Percentiles rank a stretch among this genome's conserved stretches.
These are phyloP conservation scores for Natator depressus DNA, from an alignment of 2,113 vertebrate species.

Conservation along the genomic window DNA sequence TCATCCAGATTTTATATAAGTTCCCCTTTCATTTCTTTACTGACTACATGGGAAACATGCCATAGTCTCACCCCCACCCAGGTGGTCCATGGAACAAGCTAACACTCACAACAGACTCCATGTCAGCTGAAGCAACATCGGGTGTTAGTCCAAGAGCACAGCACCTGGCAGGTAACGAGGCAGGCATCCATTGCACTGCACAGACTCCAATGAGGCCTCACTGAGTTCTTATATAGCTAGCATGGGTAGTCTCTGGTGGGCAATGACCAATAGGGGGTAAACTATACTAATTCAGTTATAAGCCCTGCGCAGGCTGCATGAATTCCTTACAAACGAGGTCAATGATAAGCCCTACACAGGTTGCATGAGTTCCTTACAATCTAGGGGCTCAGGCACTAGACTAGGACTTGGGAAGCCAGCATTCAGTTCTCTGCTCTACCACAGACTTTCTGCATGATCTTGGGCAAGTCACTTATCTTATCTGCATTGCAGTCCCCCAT, in stretches of 20 bases:
- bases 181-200: not conserved
- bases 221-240: not conserved
- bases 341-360: not conserved
- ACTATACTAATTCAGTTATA: not conserved
- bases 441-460: not conserved
- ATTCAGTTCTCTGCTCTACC: not conserved
- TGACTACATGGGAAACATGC: not conserved
- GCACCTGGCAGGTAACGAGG: not conserved
- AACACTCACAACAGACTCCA: not conserved
- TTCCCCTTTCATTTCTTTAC: conserved; percentile 35
- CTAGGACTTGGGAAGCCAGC: not conserved
- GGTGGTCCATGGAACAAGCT: not conserved
- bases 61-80: accelerated
- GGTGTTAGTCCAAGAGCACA: not conserved
- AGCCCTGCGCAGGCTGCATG: not conserved
- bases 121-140: not conserved
- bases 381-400: not conserved
- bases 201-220: not conserved
- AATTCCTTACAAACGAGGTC: not conserved
- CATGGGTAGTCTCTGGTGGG: not conserved
- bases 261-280: not conserved
- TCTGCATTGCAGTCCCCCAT: not conserved
- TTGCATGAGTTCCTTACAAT: not conserved
- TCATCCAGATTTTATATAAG: not conserved
- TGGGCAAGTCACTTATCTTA: not conserved